phyloP scores from a whole-genome alignment of 2,113 vertebrate species.

The Laticauda colubrina region DNA sequence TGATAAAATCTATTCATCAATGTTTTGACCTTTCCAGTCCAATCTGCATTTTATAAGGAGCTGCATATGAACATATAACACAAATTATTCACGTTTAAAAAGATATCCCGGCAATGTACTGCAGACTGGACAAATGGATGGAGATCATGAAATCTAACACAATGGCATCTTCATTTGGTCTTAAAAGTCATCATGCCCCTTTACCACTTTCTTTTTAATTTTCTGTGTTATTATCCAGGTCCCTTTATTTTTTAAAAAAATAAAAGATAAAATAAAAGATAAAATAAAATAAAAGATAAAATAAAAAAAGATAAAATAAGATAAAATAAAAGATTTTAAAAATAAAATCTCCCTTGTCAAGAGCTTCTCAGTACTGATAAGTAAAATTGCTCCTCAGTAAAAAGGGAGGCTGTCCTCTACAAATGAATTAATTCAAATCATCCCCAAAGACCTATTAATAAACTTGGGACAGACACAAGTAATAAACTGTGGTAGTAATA shows the following conservation, averaged over 20 bases:
- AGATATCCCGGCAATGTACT: slow-evolving; percentile 25
- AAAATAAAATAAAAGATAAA: background rate
- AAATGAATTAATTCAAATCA: slow-evolving; percentile 38
- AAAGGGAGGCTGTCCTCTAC: slow-evolving; percentile 8
- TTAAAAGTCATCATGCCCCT: slow-evolving; percentile 44
- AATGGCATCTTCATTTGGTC: background rate
- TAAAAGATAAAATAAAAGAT: background rate
- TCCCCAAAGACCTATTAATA: slow-evolving; percentile 19
- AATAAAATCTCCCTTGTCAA: background rate
- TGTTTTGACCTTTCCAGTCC: slow-evolving; percentile 27
- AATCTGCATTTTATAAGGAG: slow-evolving; percentile 9
- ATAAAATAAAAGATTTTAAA: background rate
- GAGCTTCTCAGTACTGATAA: slow-evolving; percentile 27
- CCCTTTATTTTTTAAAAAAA: background rate
- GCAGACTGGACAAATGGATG: slow-evolving; percentile 10
- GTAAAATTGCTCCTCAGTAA: slow-evolving; percentile 37
- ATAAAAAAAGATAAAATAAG: background rate
- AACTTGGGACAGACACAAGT: background rate
- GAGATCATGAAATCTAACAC: slow-evolving; percentile 11
- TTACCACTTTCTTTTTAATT: slow-evolving; percentile 47
- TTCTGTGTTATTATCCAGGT: slow-evolving; percentile 58
- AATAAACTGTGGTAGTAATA: background rate
- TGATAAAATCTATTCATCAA: slow-evolving; percentile 8
- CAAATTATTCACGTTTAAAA: slow-evolving; percentile 10
- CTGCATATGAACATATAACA: background rate